Evolutionary conservation across 2,113 vertebrate genomes (phyloP).

Genomic region (Serinus canaria): DNA sequence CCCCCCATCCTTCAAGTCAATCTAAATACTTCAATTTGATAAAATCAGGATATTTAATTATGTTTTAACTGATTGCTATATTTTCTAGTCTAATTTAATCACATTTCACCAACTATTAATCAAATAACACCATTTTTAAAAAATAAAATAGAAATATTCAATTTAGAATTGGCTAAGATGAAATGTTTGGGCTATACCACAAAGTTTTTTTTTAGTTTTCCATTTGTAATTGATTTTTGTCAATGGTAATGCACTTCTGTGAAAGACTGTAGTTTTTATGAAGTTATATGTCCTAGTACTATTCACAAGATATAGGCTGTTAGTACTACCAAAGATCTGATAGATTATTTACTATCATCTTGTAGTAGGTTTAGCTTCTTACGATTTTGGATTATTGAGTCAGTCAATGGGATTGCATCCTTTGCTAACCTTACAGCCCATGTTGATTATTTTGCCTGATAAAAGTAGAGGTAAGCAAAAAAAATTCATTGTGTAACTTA

Average conservation of each 20-base stretch:
- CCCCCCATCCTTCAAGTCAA: background rate
- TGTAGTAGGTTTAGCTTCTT: background rate
- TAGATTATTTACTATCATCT: background rate
- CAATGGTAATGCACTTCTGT: background rate
- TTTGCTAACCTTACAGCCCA: background rate
- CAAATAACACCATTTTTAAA: background rate
- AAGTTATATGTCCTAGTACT: background rate
- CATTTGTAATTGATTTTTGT: background rate
- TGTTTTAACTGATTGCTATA: background rate
- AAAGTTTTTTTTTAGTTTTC: background rate
- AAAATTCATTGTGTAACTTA: constrained; percentile 73
- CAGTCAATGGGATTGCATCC: background rate
- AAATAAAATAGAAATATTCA: background rate
- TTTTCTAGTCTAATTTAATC: background rate
- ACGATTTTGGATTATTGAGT: background rate
- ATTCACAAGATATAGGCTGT: background rate
- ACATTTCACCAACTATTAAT: background rate
- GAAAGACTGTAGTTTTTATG: background rate
- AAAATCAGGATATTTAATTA: background rate
- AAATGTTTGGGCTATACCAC: background rate
- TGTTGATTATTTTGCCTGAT: background rate
- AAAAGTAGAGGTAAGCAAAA: background rate
- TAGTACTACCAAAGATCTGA: background rate
- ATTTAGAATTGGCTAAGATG: background rate
- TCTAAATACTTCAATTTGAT: background rate